A percentile compares a stretch with the other conserved stretches of the same genome.
These are phyloP conservation scores for Tipula helvola DNA, from an alignment of 2,888 invertebrate genomes.

Conservation along the genomic window DNA sequence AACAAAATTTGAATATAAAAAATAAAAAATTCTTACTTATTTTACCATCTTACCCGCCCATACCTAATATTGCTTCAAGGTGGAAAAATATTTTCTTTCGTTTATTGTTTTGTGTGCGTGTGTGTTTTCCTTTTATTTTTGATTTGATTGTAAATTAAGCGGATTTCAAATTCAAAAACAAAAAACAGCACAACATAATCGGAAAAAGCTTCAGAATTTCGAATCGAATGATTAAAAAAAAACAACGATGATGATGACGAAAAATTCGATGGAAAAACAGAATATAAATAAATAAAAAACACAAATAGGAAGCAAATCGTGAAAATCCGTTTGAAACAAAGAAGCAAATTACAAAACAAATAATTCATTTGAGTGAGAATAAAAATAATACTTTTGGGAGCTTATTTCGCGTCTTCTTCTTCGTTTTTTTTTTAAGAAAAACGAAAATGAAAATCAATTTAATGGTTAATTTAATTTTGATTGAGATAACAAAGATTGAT, in stretches of 20 bases:
- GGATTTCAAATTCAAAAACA: background rate
- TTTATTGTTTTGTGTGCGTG: background rate
- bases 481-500: background rate
- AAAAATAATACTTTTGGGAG: background rate
- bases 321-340: background rate
- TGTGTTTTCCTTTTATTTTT: background rate
- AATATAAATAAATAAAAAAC: background rate
- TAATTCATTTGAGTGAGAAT: background rate
- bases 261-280: background rate
- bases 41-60: background rate
- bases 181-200: background rate
- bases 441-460: background rate
- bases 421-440: background rate
- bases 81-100: background rate
- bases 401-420: background rate
- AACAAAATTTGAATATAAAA: background rate
- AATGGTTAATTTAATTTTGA: conserved; percentile 4
- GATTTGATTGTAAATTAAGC: background rate
- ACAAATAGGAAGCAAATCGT: background rate
- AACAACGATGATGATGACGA: background rate
- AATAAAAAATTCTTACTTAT: background rate
- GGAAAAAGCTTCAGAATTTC: background rate
- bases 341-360: background rate
- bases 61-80: background rate
- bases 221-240: background rate